Evolutionary conservation across 2,888 invertebrate genomes (phyloP).

Genomic region (Agrochola litura): DNA sequence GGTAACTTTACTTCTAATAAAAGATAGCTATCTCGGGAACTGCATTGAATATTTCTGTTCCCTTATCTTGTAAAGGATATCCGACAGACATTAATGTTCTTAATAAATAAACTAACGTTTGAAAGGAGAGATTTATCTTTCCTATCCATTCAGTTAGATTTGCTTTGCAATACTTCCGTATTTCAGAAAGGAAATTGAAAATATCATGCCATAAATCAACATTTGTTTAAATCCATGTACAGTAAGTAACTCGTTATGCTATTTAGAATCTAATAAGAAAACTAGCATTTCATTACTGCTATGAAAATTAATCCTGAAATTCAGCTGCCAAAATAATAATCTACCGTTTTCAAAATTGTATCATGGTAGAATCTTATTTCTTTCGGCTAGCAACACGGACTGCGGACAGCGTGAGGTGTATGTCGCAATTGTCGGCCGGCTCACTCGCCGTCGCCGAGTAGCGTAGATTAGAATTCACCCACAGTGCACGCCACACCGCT

Average conservation of each 20-base stretch:
- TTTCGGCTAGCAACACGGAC: conserved; percentile 60
- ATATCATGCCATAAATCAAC: neutral
- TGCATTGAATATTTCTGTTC: conserved; percentile 38
- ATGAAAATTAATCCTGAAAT: neutral
- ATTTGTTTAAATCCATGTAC: neutral
- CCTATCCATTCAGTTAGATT: conserved; percentile 4
- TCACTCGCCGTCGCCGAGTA: conserved; percentile 52
- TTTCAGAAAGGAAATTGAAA: neutral
- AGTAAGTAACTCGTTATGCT: neutral
- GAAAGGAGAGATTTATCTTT: conserved; percentile 22
- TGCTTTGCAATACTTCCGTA: neutral
- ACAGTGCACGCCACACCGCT: conserved; percentile 56
- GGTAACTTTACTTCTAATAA: conserved; percentile 18
- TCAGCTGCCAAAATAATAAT: neutral
- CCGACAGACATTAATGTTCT: conserved; percentile 36
- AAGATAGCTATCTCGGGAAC: conserved; percentile 30
- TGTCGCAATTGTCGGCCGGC: conserved; percentile 59
- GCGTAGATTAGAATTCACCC: conserved; percentile 41
- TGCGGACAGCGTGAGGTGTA: conserved; percentile 63
- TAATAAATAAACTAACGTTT: conserved; percentile 31
- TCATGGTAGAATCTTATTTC: conserved; percentile 50
- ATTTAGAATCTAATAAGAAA: neutral
- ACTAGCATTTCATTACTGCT: neutral
- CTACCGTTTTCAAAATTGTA: conserved; percentile 45
- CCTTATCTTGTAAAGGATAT: conserved; percentile 38